Base-by-base conservation (phyloP, 92 coral and sea anemone species). In the Meandrina meandrites region DNA sequence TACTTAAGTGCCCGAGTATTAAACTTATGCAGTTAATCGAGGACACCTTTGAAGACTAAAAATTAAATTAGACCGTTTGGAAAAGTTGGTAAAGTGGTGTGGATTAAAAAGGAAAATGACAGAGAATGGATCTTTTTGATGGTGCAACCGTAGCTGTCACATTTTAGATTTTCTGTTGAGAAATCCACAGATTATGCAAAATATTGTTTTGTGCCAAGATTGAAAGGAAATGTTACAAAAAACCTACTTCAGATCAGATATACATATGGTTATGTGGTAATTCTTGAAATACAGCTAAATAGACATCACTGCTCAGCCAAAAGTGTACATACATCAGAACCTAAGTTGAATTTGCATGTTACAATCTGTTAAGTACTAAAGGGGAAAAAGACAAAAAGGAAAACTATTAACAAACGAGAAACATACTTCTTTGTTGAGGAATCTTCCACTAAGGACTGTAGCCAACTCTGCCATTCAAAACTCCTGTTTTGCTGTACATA, bases 391-490 rank as follows among this genome's bases (percentile, higher is more conserved):
- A 48, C 11, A 48, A 24, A 24, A 22, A 8, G 6, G 13, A 10
- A 22, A 27, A 22, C 27, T 22, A 60, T 60, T 22, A 24, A 60
- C 68, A 34, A 36, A 40, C 17, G 27, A 34, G 2, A 37, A 78
- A 57, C 94, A 73, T 89, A 97, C 99, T 87, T 90, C 78, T 90
- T 91, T 37, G 98, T 95, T 27, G 99, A 92, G 22, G 98, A 89
- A 76, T 91, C 94, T 24, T 93, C 92, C 75, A 92, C 90, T 22
- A 97, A 45, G 30, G 88, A 79, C 82, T 93, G 88, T 64, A 93
- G 91, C 98, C 99, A 97, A 47, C 76, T 75, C 87, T 96, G 93
- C 99, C 99, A 97, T 69, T 95, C 97, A 74, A 84, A 90, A 78
- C 97, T 97, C 69, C 99, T 89, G 93, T 91, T 97, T 80, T 94